Percentiles rank a stretch among this genome's conserved stretches.
Evolutionary conservation across 2,888 invertebrate species (phyloP).

Genomic region (Idaea straminata): DNA sequence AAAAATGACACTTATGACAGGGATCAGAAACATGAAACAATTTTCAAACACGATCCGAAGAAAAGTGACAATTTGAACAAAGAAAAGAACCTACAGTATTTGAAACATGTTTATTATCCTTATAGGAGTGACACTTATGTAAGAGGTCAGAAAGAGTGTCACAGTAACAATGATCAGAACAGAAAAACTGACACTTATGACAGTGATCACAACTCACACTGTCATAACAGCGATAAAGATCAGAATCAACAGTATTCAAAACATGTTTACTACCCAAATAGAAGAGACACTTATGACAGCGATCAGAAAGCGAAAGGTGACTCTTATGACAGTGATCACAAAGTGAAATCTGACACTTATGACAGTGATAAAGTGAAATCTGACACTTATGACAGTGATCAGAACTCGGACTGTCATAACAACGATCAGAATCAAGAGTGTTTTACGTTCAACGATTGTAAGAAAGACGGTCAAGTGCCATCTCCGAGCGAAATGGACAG

Average conservation of each 20-base stretch:
- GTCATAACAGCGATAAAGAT: not conserved
- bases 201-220: not conserved
- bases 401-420: not conserved
- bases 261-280: not conserved
- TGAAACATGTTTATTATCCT: not conserved
- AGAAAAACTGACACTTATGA: not conserved
- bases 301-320: not conserved
- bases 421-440: constrained; percentile 9
- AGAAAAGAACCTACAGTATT: not conserved
- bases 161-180: not conserved
- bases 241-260: not conserved
- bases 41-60: not conserved
- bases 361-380: not conserved
- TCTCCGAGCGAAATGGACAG: constrained; percentile 85
- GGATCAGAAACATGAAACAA: not conserved
- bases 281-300: not conserved
- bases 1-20: not conserved
- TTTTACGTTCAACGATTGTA: constrained; percentile 52
- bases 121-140: not conserved
- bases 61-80: not conserved
- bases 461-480: constrained; percentile 76
- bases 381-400: not conserved
- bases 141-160: not conserved
- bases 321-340: not conserved
- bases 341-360: not conserved